A percentile compares a stretch with the other conserved stretches of the same genome.
Conservation (phyloP, 2,888 invertebrate species). For the Eudemis profundana region DNA sequence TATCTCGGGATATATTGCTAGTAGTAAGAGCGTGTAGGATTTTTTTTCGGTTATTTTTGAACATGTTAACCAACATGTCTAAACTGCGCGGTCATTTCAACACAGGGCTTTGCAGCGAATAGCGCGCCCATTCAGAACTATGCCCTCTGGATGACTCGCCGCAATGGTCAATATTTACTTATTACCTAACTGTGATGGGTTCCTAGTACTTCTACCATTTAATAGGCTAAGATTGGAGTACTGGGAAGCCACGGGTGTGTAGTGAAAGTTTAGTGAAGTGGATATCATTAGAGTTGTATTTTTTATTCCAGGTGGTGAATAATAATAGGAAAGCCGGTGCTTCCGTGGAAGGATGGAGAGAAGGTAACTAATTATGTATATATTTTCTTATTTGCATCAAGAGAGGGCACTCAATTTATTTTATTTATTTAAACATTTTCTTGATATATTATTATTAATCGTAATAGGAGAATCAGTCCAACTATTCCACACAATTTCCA, state of each 20-base stretch:
- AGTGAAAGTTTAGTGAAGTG: slow-evolving; percentile 54
- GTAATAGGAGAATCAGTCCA: too few species aligned
- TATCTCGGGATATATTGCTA: slow-evolving; percentile 62
- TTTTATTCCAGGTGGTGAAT: slow-evolving; percentile 86
- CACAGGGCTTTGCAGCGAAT: slow-evolving; percentile 65
- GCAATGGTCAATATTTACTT: slow-evolving; percentile 68
- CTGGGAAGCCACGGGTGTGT: not conserved
- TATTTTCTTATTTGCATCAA: not conserved
- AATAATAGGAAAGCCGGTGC: slow-evolving; percentile 87
- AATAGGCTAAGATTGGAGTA: too few species aligned
- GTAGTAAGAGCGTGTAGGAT: slow-evolving; percentile 50
- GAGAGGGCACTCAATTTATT: not conserved
- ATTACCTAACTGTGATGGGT: slow-evolving; percentile 46
- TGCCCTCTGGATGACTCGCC: slow-evolving; percentile 60
- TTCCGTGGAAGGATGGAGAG: slow-evolving; percentile 80
- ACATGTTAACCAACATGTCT: slow-evolving; percentile 61
- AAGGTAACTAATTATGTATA: slow-evolving; percentile 63
- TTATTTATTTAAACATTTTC: not conserved
- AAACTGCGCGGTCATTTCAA: slow-evolving; percentile 73
- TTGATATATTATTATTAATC: too few species aligned
- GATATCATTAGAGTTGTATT: slow-evolving; percentile 56
- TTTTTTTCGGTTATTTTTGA: slow-evolving; percentile 63
- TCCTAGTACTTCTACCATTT: slow-evolving; percentile 6
- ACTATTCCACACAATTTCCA: too few species aligned
- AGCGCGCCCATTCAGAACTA: slow-evolving; percentile 61